Base-by-base conservation (phyloP, 2,797 vertebrate genomes). In the Chrysocyon brachyurus region DNA sequence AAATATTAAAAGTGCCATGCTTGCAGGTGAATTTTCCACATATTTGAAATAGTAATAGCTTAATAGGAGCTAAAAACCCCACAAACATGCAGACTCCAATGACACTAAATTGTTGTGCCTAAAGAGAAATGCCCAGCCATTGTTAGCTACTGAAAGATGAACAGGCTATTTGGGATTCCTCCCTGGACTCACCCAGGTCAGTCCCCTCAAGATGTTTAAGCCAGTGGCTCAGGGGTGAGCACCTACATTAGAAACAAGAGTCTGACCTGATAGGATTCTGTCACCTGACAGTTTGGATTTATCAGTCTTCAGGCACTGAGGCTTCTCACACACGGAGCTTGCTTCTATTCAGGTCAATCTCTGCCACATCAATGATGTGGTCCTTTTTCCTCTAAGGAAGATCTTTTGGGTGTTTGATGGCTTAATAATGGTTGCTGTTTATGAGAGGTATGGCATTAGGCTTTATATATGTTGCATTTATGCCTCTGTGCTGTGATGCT, bases 21-120 rank as follows among this genome's bases (percentile, higher is more conserved):
- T 94, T 77, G 16, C 12, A 57, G 79, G 15, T 72, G 33, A 95
- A 87, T 92, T 97, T 96, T 94, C 94, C 12, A 12, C 14, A 12
- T 31, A 87, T 78, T 77, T 49, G 93, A 75, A 90, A 94, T 56
- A 6, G 83, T 46, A 19, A 22, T n/a, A 36, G 82, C 36, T 90
- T 95, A 79, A 84, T 0, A 1, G 72, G 36, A 49, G 56, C 63
- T n/a, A 4, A 66, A 7, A 28, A 64, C 1, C 66, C 70, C 46
- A 17, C 46, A 77, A 70, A 78, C 64, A 12, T 46, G 1, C 73
- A 24, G 28, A 22, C 6, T 87, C 82, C 26, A 46, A 4, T 66
- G 81, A 59, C 54, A 72, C 49, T 16, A 40, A 81, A 19, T 33
- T 40, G 1, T 14, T 40, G 33, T 31, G 0, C 59, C 63, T 3